Conservation (phyloP, 1,140 invertebrate genomes). For the Globodera ellingtonae region DNA sequence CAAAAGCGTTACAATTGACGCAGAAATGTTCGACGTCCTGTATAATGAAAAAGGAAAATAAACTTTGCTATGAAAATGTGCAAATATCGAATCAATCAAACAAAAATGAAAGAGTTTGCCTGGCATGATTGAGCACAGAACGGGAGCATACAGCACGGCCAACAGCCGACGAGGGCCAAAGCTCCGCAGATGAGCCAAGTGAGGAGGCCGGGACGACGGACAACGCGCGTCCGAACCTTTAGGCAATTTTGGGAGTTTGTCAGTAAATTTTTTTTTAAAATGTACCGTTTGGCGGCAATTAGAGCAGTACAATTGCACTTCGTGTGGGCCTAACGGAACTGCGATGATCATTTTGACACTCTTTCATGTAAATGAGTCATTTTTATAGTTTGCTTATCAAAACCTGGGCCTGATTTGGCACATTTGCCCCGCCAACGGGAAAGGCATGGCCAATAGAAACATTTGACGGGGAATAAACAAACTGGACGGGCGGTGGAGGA, state of each 20-base stretch:
- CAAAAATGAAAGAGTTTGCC: not conserved
- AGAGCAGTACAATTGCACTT: constrained; percentile 13
- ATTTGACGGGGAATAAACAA: not conserved
- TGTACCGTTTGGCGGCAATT: constrained; percentile 20
- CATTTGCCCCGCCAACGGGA: not conserved
- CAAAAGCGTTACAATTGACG: constrained; percentile 24
- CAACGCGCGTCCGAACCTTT: not conserved
- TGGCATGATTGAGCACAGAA: constrained; percentile 26
- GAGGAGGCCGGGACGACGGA: constrained; percentile 24
- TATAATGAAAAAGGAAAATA: not conserved
- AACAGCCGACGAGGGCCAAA: constrained; percentile 28
- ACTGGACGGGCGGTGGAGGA: not conserved
- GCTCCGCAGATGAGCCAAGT: constrained; percentile 29
- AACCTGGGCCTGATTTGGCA: not conserved
- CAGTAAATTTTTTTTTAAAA: too few species aligned
- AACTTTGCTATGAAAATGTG: not conserved
- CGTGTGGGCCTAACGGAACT: constrained; percentile 26
- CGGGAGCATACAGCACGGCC: constrained; percentile 27
- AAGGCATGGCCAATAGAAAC: not conserved
- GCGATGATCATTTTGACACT: constrained; percentile 22
- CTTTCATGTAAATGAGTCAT: not conserved
- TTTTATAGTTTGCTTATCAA: not conserved
- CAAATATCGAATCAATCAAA: not conserved
- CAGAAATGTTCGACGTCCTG: constrained; percentile 28
- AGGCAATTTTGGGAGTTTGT: not conserved